Evolutionary conservation across 2,797 vertebrate species (phyloP).

Genomic region (Sebastes glaucus): DNA sequence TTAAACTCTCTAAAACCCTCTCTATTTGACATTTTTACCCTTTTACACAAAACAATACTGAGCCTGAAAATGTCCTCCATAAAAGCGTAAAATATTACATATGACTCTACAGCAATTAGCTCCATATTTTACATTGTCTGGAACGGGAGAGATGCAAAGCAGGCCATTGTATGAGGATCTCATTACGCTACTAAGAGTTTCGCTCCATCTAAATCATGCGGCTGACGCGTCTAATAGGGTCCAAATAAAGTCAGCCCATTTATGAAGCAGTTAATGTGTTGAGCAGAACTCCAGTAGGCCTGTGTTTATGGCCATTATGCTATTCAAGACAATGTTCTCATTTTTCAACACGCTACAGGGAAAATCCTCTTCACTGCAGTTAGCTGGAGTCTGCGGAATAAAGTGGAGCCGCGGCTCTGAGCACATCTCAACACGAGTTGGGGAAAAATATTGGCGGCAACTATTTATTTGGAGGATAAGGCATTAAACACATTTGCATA

Average conservation of each 20-base stretch:
- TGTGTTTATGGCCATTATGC: slow-evolving; percentile 53
- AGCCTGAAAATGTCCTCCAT: slow-evolving; percentile 39
- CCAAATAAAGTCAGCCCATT: slow-evolving; percentile 73
- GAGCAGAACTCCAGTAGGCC: slow-evolving; percentile 51
- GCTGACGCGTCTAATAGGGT: slow-evolving; percentile 60
- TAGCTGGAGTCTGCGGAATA: slow-evolving; percentile 21
- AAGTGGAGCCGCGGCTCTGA: slow-evolving; percentile 29
- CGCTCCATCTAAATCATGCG: slow-evolving; percentile 65
- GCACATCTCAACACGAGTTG: slow-evolving; percentile 36
- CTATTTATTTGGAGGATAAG: slow-evolving; percentile 70
- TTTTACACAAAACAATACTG: slow-evolving; percentile 31
- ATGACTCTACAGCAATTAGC: slow-evolving; percentile 60
- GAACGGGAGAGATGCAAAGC: slow-evolving; percentile 56
- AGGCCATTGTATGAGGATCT: slow-evolving; percentile 61
- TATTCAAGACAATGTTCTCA: slow-evolving; percentile 50
- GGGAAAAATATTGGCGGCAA: slow-evolving; percentile 46
- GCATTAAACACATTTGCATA: slow-evolving; percentile 73
- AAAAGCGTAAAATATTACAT: slow-evolving; percentile 55
- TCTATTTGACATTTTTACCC: slow-evolving; percentile 39
- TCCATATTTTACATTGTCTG: slow-evolving; percentile 55
- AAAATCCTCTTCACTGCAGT: slow-evolving; percentile 42
- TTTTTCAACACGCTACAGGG: slow-evolving; percentile 56
- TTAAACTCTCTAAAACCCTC: slow-evolving; percentile 36
- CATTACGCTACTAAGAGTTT: slow-evolving; percentile 61
- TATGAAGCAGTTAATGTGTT: slow-evolving; percentile 72